phyloP scores from a whole-genome alignment of 2,797 vertebrate species.

The Gymnopithys bicolor region DNA sequence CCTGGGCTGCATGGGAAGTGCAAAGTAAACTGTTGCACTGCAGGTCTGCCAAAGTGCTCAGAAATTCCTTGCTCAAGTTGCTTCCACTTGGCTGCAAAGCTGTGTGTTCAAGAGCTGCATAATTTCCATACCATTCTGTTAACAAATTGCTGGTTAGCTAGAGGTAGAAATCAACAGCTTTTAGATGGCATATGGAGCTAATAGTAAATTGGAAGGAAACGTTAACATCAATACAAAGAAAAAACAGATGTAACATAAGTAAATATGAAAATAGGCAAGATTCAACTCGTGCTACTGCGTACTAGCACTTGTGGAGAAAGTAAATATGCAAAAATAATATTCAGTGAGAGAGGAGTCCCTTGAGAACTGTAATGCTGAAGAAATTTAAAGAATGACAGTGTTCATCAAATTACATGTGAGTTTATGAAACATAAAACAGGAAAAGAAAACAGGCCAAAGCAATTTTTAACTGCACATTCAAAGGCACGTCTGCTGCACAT shows the following conservation, averaged over 20 bases:
- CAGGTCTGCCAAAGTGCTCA: background rate
- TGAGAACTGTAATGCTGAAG: slow-evolving; percentile 15
- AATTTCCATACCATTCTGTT: background rate
- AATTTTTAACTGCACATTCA: slow-evolving; percentile 40
- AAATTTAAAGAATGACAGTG: slow-evolving; percentile 41
- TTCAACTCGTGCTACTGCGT: background rate
- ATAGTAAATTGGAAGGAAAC: background rate
- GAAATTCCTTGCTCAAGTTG: background rate
- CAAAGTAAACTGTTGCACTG: background rate
- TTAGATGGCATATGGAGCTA: background rate
- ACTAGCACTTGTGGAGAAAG: background rate
- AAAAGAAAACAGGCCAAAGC: slow-evolving; percentile 32
- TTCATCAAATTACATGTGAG: slow-evolving; percentile 30
- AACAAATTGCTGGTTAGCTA: background rate
- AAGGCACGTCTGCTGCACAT: background rate
- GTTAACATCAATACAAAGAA: background rate
- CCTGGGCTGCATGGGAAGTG: background rate
- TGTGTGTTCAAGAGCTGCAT: background rate
- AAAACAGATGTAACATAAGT: background rate
- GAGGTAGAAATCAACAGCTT: background rate
- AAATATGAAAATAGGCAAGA: background rate
- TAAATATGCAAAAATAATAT: slow-evolving; percentile 9
- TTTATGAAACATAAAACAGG: slow-evolving; percentile 25
- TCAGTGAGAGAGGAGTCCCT: background rate
- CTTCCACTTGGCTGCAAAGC: background rate